Evolutionary conservation across 2,888 invertebrate genomes (phyloP), one percentile per base, ranked within the genome.

Genomic region (Drosophila neonasuta): DNA sequence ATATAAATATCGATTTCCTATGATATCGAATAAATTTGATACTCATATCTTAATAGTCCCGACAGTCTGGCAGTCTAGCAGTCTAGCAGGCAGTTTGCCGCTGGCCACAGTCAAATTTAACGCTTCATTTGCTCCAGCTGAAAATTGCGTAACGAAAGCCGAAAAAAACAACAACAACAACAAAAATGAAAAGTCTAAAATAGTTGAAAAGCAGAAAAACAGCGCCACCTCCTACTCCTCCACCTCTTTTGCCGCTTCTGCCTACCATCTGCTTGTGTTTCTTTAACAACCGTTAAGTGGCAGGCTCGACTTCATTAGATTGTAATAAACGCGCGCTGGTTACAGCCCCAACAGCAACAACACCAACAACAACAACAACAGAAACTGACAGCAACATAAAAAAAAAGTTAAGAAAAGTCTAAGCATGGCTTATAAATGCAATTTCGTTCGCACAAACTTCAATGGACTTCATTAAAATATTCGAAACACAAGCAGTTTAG

Each of bases 401-500:
- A 74, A 15, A 81, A 72, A 80, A 74, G 68, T 60, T 66, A 71
- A 72, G 61, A 75, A 74, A 78, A 77, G 69, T 70, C 74, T 70
- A 73, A 74, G 71, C 86, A 51, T 68, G 68, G 76, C 82, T 79
- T 87, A 86, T 79, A 87, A 84, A 86, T 87, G 83, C 87, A 86
- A 84, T 87, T 84, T 78, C 82, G 76, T 71, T 86, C 84, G 86
- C 86, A 83, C 78, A 80, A 81, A 86, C 86, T 77, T 83, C 82
- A 86, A 86, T 83, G 87, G 87, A 84, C 85, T 83, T 83, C 85
- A 83, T 83, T 85, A 85, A 87, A 85, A 85, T 85, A 84, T 87
- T 77, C 79, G 83, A 87, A 85, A 79, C 73, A 82, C 72, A 85
- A 86, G 86, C 83, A 86, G 79, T 81, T 84, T 81, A 85, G 24